Conservation (phyloP, 2,113 vertebrate species). For the Burhinus oedicnemus region DNA sequence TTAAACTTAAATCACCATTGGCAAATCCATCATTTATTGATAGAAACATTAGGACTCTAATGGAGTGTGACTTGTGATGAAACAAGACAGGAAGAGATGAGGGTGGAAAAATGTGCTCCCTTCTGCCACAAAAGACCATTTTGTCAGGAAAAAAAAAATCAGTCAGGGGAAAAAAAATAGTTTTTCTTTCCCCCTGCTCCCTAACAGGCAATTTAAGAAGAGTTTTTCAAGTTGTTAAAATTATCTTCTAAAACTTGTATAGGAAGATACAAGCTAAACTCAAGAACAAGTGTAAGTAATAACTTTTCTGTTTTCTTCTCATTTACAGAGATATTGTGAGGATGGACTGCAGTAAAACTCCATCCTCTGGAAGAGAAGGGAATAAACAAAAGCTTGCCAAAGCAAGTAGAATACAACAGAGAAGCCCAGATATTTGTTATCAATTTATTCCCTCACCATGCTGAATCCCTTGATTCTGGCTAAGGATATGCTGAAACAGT, state of each 20-base stretch:
- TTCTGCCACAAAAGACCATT: not conserved
- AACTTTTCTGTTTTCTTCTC: not conserved
- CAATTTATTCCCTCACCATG: not conserved
- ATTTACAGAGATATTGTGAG: not conserved
- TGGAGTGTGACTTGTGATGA: slow-evolving; percentile 38
- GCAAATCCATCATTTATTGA: slow-evolving; percentile 72
- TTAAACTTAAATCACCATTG: slow-evolving; percentile 64
- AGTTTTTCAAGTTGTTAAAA: not conserved
- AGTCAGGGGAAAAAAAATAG: not conserved
- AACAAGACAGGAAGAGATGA: slow-evolving; percentile 29
- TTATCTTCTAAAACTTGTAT: not conserved
- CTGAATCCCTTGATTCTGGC: not conserved
- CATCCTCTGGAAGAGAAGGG: not conserved
- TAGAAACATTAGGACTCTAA: slow-evolving; percentile 54
- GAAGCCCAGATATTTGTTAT: not conserved
- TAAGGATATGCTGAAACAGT: not conserved
- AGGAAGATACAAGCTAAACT: not conserved
- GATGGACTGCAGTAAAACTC: not conserved
- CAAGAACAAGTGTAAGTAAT: not conserved
- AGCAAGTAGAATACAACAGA: not conserved
- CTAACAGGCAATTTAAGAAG: not conserved
- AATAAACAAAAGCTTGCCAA: not conserved
- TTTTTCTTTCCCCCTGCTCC: not conserved
- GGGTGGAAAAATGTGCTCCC: not conserved
- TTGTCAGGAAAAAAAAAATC: too few species aligned